These are phyloP conservation scores for Sinocyclocheilus grahami DNA, from an alignment of 2,113 vertebrate species.

Conservation along the genomic window DNA sequence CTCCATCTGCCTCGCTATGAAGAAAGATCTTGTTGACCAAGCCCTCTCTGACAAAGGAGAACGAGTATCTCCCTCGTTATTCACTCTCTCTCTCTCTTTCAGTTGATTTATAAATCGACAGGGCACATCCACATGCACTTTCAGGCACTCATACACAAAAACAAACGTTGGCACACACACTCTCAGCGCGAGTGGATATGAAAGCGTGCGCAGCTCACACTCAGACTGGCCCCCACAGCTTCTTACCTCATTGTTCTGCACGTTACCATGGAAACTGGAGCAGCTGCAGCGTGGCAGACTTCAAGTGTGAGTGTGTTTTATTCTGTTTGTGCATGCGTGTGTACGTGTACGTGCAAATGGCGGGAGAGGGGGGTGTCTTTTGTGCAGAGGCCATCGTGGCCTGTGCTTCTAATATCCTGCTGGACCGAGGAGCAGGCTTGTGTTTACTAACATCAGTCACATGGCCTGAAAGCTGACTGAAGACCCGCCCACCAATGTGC, in stretches of 20 bases:
- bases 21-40: conserved; percentile 65
- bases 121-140: conserved; percentile 52
- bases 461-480: conserved; percentile 70
- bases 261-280: conserved; percentile 87
- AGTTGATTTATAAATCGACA: conserved; percentile 33
- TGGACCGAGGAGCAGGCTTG: conserved; percentile 76
- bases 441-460: conserved; percentile 95
- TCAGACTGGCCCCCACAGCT: conserved; percentile 68
- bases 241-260: conserved; percentile 83
- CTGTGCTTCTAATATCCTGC: conserved; percentile 78
- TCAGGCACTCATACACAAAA: conserved; percentile 72
- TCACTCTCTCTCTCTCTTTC: conserved; percentile 56
- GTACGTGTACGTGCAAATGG: conserved; percentile 68
- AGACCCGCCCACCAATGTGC: conserved; percentile 81
- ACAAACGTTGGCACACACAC: conserved; percentile 52
- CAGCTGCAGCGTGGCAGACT: conserved; percentile 91
- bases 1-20: conserved; percentile 5
- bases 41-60: conserved; percentile 58
- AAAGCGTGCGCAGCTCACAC: conserved; percentile 61
- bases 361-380: conserved; percentile 66
- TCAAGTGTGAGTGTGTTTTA: conserved; percentile 71
- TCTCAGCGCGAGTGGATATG: conserved; percentile 59
- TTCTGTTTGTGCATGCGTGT: conserved; percentile 62
- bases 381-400: conserved; percentile 78
- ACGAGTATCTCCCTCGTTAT: conserved; percentile 37